Conservation (phyloP, 2,888 invertebrate species). For the Tyria jacobaeae region DNA sequence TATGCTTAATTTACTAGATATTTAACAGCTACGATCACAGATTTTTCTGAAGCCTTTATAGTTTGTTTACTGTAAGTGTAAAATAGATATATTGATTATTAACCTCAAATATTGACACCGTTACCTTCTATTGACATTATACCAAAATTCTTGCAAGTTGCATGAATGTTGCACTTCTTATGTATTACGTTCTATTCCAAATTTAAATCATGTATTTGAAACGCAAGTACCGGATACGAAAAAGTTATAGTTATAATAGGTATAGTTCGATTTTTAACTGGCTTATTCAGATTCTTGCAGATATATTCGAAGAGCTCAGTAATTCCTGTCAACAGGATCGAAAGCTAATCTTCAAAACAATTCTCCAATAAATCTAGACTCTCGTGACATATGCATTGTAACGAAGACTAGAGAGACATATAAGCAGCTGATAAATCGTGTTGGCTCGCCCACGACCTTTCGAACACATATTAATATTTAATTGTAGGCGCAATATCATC, state of each 20-base stretch:
- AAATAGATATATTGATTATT: not conserved
- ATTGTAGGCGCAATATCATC: constrained; percentile 85
- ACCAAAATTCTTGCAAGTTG: too few species aligned
- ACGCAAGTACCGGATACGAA: too few species aligned
- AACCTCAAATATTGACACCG: too few species aligned
- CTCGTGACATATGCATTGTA: constrained; percentile 51
- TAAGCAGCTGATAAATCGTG: constrained; percentile 70
- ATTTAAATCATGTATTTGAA: too few species aligned
- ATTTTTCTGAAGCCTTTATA: not conserved
- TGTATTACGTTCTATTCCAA: too few species aligned
- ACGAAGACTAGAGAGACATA: constrained; percentile 52
- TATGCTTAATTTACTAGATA: not conserved
- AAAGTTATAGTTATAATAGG: too few species aligned
- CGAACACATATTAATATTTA: constrained; percentile 83
- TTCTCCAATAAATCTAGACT: constrained; percentile 34
- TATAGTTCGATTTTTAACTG: too few species aligned
- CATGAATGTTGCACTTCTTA: too few species aligned
- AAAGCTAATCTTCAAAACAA: constrained; percentile 20
- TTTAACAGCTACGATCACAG: not conserved
- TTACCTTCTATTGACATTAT: too few species aligned
- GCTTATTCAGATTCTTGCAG: too few species aligned
- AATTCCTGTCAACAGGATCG: constrained; percentile 1
- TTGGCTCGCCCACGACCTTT: constrained; percentile 69
- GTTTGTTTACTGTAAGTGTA: not conserved
- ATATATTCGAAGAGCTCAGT: not conserved